Evolutionary conservation across 2,113 vertebrate genomes (phyloP), one percentile per base, ranked within the genome.

Genomic region (Leptodactylus fuscus): DNA sequence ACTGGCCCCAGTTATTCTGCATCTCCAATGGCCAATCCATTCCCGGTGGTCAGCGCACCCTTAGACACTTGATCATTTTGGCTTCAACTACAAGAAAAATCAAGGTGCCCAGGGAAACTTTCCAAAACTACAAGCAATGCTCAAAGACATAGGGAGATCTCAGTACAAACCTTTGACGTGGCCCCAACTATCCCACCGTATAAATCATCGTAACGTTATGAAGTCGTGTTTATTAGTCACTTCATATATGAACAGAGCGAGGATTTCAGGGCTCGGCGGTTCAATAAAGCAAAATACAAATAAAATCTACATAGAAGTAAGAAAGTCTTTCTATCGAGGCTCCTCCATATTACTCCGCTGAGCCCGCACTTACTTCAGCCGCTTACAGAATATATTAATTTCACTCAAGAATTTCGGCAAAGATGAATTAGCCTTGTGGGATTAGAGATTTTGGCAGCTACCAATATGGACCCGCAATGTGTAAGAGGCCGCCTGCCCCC

Each of bases 401-500:
- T 86, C 49, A 79, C 48, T 58, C 18, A 81, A 73, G 81, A 83
- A 83, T 83, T 83, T 73, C 5, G 51, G 69, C 36, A 73, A 83
- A 81, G 77, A 81, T 46, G 51, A 81, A 86, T 86, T 71, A 73
- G 65, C 41, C 76, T 81, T 27, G 48, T 29, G 77, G 84, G 84
- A 80, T 29, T 79, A 41, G 60, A 86, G 58, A 81, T 86, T 73
- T 81, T 36, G 49, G 67, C 70, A 58, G 67, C 29, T 34, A 73
- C 74, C 82, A 76, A 41, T n/a, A 58, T 46, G 74, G 36, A 13
- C 82, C 58, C 20, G 51, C 36, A 60, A 83, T 74, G 49, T 11
- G 24, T 18, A 34, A 60, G 65, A 34, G 65, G 36, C 76, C 67
- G 18, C 10, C 76, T 9, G 22, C 32, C 29, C 77, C 76, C 44